Evolutionary conservation across 2,888 invertebrate genomes (phyloP).

Genomic region (Cosmia pyralina): DNA sequence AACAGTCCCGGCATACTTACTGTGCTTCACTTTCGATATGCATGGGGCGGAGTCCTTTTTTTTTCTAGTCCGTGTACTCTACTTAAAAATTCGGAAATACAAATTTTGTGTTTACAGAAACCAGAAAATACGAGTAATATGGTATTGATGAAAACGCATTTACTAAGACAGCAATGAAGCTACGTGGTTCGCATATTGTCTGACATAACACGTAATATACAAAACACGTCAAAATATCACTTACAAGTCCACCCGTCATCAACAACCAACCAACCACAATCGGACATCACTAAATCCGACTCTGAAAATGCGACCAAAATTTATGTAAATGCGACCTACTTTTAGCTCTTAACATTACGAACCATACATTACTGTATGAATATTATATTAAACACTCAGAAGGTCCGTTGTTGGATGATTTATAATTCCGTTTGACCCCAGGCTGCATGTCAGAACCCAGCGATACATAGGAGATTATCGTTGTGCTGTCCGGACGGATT

Average conservation of each 20-base stretch:
- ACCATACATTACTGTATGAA: constrained; percentile 70
- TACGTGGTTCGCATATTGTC: background rate
- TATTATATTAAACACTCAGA: constrained; percentile 75
- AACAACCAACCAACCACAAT: constrained; percentile 21
- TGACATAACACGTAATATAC: background rate
- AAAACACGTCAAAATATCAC: background rate
- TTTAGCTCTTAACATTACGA: constrained; percentile 65
- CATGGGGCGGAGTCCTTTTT: too few relatives aligned
- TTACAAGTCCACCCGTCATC: background rate
- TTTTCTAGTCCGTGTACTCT: too few relatives aligned
- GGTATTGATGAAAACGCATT: background rate
- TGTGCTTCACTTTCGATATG: too few relatives aligned
- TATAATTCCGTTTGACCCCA: constrained; percentile 80
- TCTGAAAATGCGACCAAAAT: constrained; percentile 36
- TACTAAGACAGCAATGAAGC: background rate
- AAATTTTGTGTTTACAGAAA: background rate
- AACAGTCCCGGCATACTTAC: too few relatives aligned
- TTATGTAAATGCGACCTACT: constrained; percentile 75
- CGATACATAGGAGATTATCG: constrained; percentile 59
- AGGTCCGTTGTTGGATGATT: constrained; percentile 70
- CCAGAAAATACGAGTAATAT: background rate
- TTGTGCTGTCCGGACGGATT: constrained; percentile 51
- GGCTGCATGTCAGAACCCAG: constrained; percentile 53
- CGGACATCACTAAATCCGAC: constrained; percentile 14
- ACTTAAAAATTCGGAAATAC: background rate